Conservation (phyloP, 2,113 vertebrate species). For the Otolemur garnettii region DNA sequence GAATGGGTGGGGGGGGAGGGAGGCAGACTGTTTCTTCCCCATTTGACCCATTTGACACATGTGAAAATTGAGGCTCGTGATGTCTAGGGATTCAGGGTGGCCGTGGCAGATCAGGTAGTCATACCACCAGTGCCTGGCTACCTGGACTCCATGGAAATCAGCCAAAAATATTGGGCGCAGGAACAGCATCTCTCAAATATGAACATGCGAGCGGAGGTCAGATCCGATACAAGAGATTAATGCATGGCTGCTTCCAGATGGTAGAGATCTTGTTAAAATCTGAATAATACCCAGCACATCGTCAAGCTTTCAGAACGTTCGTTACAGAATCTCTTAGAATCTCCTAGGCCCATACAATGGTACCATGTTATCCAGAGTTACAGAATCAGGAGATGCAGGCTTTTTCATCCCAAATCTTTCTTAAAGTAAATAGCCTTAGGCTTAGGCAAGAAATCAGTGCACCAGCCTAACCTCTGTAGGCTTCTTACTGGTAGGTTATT, state of each 20-base stretch:
- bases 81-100: neutral
- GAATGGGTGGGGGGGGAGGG: accelerated
- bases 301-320: neutral
- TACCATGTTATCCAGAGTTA: neutral
- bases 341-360: neutral
- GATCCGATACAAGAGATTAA: neutral
- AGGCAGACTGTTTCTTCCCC: accelerated
- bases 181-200: neutral
- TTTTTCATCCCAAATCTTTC: neutral
- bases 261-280: constrained; percentile 15
- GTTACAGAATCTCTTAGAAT: neutral
- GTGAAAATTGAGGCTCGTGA: neutral
- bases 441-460: neutral
- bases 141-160: neutral
- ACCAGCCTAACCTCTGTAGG: neutral
- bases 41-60: too few relatives aligned
- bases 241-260: neutral
- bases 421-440: neutral
- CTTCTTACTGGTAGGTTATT: neutral
- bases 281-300: neutral
- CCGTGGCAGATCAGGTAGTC: neutral
- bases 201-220: neutral
- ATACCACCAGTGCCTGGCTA: neutral
- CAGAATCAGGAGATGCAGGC: neutral
- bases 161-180: too few relatives aligned